phyloP scores from a whole-genome alignment of 2,888 invertebrate genomes.

The Hipparchia sbordonii region DNA sequence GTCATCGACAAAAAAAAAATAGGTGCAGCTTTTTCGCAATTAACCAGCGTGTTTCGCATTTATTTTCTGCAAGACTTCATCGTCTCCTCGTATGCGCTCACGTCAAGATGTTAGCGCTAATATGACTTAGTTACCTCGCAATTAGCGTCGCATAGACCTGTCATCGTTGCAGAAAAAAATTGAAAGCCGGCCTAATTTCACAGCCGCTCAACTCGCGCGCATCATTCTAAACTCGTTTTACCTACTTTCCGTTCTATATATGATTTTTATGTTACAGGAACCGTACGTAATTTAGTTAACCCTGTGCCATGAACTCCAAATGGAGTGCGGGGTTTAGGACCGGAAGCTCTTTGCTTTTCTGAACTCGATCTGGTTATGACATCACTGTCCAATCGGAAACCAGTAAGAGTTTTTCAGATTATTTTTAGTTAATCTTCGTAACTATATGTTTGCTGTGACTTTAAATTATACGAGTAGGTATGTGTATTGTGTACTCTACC shows the following conservation, averaged over 20 bases:
- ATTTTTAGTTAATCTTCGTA: too few species aligned
- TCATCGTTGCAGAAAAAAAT: conserved; percentile 7
- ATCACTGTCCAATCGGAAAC: conserved; percentile 15
- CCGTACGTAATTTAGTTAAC: conserved; percentile 47
- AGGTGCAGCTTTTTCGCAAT: too few species aligned
- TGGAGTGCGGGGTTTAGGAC: conserved; percentile 54
- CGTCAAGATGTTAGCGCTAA: too few species aligned
- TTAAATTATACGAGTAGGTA: too few species aligned
- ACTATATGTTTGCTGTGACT: too few species aligned
- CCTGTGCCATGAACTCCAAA: conserved; percentile 71
- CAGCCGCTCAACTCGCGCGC: neutral
- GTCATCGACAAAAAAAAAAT: too few species aligned
- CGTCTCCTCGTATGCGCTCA: too few species aligned
- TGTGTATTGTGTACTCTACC: too few species aligned
- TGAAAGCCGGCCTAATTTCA: conserved; percentile 12
- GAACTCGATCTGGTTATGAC: conserved; percentile 20
- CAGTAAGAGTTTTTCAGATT: neutral
- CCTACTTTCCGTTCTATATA: conserved; percentile 18
- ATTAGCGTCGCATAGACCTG: conserved; percentile 11
- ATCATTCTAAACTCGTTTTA: conserved; percentile 7
- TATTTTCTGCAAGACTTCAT: too few species aligned
- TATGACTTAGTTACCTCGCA: neutral
- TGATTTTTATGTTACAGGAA: conserved; percentile 8
- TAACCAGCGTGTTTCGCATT: too few species aligned
- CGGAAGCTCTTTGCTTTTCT: conserved; percentile 38